Conservation (phyloP, 2,888 invertebrate genomes). For the Odontocolon sp. region DNA sequence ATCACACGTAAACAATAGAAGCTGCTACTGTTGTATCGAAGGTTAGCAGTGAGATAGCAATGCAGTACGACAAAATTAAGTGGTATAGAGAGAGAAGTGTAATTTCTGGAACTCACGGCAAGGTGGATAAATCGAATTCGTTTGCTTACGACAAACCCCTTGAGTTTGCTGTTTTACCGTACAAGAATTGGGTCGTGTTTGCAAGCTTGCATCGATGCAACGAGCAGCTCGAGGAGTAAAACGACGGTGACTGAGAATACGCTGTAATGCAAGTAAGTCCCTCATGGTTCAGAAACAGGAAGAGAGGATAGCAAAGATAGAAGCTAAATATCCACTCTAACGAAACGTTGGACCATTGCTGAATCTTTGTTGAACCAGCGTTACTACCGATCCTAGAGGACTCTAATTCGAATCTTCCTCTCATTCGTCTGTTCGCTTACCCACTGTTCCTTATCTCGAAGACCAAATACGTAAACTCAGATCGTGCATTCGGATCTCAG, state of each 20-base stretch:
- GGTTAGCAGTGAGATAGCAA: neutral
- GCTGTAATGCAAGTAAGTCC: neutral
- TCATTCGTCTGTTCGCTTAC: slow-evolving; percentile 20
- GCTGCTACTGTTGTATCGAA: neutral
- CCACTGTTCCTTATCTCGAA: neutral
- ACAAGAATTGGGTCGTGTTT: slow-evolving; percentile 68
- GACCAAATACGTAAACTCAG: slow-evolving; percentile 19
- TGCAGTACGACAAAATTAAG: slow-evolving; percentile 48
- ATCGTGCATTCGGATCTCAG: slow-evolving; percentile 19
- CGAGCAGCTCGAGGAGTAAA: slow-evolving; percentile 2
- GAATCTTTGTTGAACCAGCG: neutral
- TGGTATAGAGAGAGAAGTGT: slow-evolving; percentile 35
- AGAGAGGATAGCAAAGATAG: slow-evolving; percentile 10
- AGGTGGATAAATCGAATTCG: slow-evolving; percentile 50
- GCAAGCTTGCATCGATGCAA: slow-evolving; percentile 40
- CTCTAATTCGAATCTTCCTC: slow-evolving; percentile 34
- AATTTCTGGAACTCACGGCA: slow-evolving; percentile 4
- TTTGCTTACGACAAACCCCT: slow-evolving; percentile 70
- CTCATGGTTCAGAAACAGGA: slow-evolving; percentile 5
- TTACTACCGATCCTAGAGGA: slow-evolving; percentile 5
- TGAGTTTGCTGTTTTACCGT: slow-evolving; percentile 71
- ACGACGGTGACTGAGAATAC: slow-evolving; percentile 28
- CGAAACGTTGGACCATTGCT: too few relatives aligned
- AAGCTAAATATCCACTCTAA: slow-evolving; percentile 9
- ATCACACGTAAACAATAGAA: slow-evolving; percentile 55